phyloP scores from a whole-genome alignment of 2,797 vertebrate genomes.

The Kryptopterus vitreolus region DNA sequence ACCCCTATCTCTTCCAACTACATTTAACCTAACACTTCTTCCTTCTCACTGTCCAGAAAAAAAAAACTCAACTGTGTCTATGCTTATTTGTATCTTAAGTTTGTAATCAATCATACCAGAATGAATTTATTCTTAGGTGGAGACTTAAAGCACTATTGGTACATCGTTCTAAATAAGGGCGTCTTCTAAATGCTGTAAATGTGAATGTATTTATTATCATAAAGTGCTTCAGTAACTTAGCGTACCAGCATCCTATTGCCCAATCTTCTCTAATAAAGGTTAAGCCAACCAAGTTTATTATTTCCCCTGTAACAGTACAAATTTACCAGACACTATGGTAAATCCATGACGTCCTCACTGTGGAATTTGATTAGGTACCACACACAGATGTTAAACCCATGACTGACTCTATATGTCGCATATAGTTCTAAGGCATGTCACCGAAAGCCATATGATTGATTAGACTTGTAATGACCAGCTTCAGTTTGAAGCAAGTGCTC shows the following conservation, averaged over 20 bases:
- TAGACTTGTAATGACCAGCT: background rate
- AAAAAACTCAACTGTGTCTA: too few relatives aligned
- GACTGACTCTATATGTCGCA: constrained; percentile 17
- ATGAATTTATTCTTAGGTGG: too few relatives aligned
- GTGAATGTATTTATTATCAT: background rate
- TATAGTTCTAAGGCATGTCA: background rate
- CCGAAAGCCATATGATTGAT: background rate
- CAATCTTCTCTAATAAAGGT: background rate
- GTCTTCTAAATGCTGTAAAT: too few relatives aligned
- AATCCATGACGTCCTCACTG: constrained; percentile 2
- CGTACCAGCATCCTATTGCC: background rate
- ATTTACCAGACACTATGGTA: background rate
- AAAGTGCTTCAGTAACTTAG: too few relatives aligned
- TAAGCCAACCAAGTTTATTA: background rate
- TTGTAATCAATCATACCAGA: too few relatives aligned
- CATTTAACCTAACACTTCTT: too few relatives aligned
- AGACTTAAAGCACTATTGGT: too few relatives aligned
- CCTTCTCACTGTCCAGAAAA: too few relatives aligned
- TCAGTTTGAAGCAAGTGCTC: background rate
- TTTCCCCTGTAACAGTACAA: constrained; percentile 7
- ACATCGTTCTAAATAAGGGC: too few relatives aligned
- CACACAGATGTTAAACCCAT: constrained; percentile 18
- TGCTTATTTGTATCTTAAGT: too few relatives aligned
- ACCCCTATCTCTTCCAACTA: too few relatives aligned
- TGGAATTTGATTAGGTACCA: constrained; percentile 26